Base-by-base conservation (phyloP, 2,797 vertebrate genomes). In the Dryobates pubescens region DNA sequence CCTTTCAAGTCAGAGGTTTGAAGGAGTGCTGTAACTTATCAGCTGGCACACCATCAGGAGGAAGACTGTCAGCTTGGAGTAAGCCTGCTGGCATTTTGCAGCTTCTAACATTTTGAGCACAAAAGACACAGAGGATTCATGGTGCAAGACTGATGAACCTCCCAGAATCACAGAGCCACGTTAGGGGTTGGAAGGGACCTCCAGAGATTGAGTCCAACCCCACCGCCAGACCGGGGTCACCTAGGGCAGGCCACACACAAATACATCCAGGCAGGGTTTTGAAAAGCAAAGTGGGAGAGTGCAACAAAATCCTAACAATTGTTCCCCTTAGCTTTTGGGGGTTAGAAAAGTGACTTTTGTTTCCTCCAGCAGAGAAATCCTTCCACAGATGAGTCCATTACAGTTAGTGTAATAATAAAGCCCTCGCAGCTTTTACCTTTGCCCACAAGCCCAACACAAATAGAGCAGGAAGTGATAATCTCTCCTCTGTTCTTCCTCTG, bases 41-140 rank as follows among this genome's bases (percentile, higher is more conserved):
- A 82, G n/a, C 5, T 53, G 73, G 45, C 30, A 63, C 0, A 0
- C 26, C 74, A 10, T 26, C 51, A 11, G 4, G 13, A 11, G 4
- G 13, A 89, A 56, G 10, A 56, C 17, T 23, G 3, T 3, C 64
- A 47, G 34, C 38, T 34, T 47, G 15, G n/a, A 59, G 10, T 14
- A 67, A 13, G 14, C 3, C 38, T 56, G 8, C 2, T 57, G 51
- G 30, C 20, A 81, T 83, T 81, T 36, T 53, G n/a, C 34, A 76
- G 17, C 19, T 74, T 89, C 56, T n/a, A 43, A 61, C 2, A 0
- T 4, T 36, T 75, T 32, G 62, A 54, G 7, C 15, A 11, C 8
- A 22, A 67, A 94, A 80, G 54, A 68, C 0, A 1, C 4, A 27
- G 7, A 41, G 16, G 10, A 92, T 75, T 83, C n/a, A 36, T 16